Percentiles rank a stretch among this genome's conserved stretches.
These are phyloP conservation scores for Ctenicera cuprea DNA, from an alignment of 2,888 invertebrate genomes.

Conservation along the genomic window DNA sequence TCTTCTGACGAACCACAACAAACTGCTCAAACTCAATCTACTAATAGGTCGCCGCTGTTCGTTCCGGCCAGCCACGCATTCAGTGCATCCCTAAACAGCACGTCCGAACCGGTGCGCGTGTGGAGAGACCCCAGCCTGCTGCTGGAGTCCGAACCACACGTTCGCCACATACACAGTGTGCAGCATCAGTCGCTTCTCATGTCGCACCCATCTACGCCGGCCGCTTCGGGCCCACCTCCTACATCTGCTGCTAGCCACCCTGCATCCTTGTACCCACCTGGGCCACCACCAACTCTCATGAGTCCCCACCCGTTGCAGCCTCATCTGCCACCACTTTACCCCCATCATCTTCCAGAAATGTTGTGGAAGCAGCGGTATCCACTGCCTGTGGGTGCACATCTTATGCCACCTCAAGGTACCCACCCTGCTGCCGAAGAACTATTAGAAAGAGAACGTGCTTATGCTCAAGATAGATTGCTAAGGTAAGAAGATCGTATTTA, in stretches of 20 bases:
- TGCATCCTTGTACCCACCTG: constrained; percentile 62
- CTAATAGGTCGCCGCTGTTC: constrained; percentile 67
- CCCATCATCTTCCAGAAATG: constrained; percentile 73
- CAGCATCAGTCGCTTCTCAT: constrained; percentile 78
- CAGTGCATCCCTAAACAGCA: constrained; percentile 53
- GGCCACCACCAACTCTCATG: constrained; percentile 65
- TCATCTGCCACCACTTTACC: constrained; percentile 68
- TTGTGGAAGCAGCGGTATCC: constrained; percentile 79
- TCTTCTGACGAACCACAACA: constrained; percentile 80
- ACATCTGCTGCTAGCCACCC: constrained; percentile 71
- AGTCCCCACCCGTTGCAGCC: constrained; percentile 68
- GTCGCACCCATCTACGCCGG: constrained; percentile 74
- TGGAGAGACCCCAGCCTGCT: constrained; percentile 77
- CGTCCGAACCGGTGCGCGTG: constrained; percentile 71
- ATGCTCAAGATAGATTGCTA: constrained; percentile 79
- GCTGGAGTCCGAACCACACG: constrained; percentile 73
- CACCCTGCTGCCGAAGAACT: constrained; percentile 72
- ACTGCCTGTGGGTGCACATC: constrained; percentile 74
- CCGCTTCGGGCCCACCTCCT: constrained; percentile 64
- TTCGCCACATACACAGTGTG: constrained; percentile 78
- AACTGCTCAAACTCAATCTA: constrained; percentile 54
- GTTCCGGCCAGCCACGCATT: constrained; percentile 60
- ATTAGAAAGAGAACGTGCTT: constrained; percentile 74
- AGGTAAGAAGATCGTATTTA: constrained; percentile 73
- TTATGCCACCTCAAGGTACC: constrained; percentile 69